These are phyloP conservation scores for Geotrypetes seraphini DNA, from an alignment of 2,797 vertebrate genomes.

Conservation along the genomic window DNA sequence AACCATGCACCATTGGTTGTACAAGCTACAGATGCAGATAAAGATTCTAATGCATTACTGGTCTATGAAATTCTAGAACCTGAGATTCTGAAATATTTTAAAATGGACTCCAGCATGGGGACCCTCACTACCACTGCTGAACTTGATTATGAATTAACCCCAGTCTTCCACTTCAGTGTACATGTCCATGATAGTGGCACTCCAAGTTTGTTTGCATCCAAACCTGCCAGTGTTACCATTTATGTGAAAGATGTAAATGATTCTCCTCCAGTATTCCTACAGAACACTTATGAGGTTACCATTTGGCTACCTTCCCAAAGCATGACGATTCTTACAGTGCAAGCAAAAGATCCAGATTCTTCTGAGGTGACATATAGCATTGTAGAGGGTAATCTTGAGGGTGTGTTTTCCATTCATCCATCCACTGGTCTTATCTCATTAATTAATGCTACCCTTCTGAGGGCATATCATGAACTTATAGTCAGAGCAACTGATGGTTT, in stretches of 20 bases:
- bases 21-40: conserved; percentile 73
- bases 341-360: conserved; percentile 75
- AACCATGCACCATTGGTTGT: conserved; percentile 76
- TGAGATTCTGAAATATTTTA: conserved; percentile 68
- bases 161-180: conserved; percentile 71
- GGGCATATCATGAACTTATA: conserved; percentile 51
- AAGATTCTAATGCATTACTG: conserved; percentile 73
- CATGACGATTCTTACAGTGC: conserved; percentile 66
- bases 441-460: conserved; percentile 53
- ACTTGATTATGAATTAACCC: conserved; percentile 72
- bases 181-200: conserved; percentile 78
- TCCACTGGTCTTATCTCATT: conserved; percentile 65
- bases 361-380: conserved; percentile 77
- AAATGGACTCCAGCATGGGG: conserved; percentile 79
- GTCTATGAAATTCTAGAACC: conserved; percentile 78
- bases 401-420: conserved; percentile 65
- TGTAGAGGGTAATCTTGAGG: conserved; percentile 59
- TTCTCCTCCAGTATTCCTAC: conserved; percentile 71
- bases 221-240: conserved; percentile 70
- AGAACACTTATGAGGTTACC: conserved; percentile 56
- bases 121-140: conserved; percentile 60
- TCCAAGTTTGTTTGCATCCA: conserved; percentile 65
- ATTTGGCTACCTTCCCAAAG: conserved; percentile 58
- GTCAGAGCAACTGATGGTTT: conserved; percentile 77
- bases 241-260: conserved; percentile 77